Conservation (phyloP, 2,113 vertebrate species). For the Petaurus breviceps region DNA sequence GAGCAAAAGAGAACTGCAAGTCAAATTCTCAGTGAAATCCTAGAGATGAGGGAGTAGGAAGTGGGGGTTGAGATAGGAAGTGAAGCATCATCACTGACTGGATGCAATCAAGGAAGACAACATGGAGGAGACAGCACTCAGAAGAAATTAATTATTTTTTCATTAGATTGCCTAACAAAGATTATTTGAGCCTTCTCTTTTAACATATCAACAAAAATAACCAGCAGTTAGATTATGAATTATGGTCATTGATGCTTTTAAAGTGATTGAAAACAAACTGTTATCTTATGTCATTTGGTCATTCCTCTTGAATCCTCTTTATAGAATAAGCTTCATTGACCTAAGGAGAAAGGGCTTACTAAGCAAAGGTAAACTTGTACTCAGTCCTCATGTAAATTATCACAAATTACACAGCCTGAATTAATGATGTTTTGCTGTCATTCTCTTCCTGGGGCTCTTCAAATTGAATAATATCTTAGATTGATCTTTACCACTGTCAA, state of each 20-base stretch:
- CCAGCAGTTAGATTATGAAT: background rate
- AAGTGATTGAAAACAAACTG: conserved; percentile 32
- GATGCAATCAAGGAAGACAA: background rate
- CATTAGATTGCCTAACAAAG: background rate
- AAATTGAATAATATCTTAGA: conserved; percentile 1
- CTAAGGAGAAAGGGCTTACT: conserved; percentile 28
- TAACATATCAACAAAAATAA: background rate
- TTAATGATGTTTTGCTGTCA: background rate
- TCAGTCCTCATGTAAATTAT: background rate
- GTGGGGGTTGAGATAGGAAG: background rate
- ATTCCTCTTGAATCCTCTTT: background rate
- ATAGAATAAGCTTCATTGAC: background rate
- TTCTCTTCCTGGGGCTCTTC: background rate
- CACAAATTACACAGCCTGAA: background rate
- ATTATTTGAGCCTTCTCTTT: background rate
- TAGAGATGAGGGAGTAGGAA: background rate
- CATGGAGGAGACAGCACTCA: background rate
- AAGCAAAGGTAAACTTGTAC: conserved; percentile 16
- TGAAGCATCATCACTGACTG: background rate
- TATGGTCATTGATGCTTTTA: background rate
- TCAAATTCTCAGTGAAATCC: background rate
- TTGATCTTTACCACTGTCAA: background rate
- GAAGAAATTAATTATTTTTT: background rate
- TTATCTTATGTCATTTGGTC: conserved; percentile 32
- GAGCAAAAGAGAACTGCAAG: background rate